Evolutionary conservation across 2,113 vertebrate genomes (phyloP), one percentile per base, ranked within the genome.

Genomic region (Xiphias gladius): DNA sequence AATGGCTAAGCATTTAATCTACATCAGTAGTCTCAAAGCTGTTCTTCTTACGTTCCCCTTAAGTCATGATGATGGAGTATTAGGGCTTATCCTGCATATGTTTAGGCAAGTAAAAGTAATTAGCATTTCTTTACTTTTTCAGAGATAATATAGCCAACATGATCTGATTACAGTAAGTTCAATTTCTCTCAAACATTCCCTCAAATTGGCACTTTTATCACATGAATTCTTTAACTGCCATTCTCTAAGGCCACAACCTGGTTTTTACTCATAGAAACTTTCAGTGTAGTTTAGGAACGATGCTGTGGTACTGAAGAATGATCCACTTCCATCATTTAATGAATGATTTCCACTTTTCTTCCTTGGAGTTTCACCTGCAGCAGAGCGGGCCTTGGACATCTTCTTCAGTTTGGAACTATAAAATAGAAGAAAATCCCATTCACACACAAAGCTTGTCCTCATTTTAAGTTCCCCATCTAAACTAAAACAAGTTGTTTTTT

Each of bases 361-460:
- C 20, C 1, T 46, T 7, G 8, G 6, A 12, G 24, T 16, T 69
- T 16, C 41, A 22, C 5, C 32, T 64, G 43, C 37, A 50, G 52
- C 54, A 28, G 73, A 2, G 19, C 1, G 3, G 0, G 1, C 1
- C 30, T 68, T 82, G 50, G 93, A 84, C 88, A 93, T 75, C 55
- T 79, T 87, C 69, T 80, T 89, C 72, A 95, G 86, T 85, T 83
- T 93, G 22, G 65, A 13, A 19, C 93, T 95, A 37, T 37, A 74
- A 73, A 70, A 59, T 50, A 66, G 24, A 8, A 4, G 2, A 57
- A 64, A 50, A 8, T 1, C 32, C 32, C 35, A 26, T 7, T 74
- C 30, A 80, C 13, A 63, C 14, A 66, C 17, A 66, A 20, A 8
- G 26, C 1, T n/a, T 65, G 37, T 39, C 19, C 41, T 67, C 1